A percentile compares a stretch with the other conserved stretches of the same genome.
These are phyloP conservation scores for Bugula neritina DNA, from an alignment of 2,888 invertebrate species.

Conservation along the genomic window DNA sequence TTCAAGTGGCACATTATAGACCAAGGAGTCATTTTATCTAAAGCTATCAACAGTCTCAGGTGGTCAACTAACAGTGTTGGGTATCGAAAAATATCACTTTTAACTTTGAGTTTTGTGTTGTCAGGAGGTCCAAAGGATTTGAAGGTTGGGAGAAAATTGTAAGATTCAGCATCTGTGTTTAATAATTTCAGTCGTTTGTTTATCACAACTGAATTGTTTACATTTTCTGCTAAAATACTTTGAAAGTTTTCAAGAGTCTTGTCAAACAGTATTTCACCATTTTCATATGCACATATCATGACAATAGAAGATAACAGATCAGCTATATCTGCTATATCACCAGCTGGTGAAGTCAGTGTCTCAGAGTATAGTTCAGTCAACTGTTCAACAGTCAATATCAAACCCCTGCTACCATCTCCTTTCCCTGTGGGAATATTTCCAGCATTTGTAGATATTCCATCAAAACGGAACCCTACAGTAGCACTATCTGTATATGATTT, in stretches of 20 bases:
- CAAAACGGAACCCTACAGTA: background rate
- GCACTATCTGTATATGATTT: background rate
- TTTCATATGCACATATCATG: background rate
- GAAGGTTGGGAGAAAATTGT: background rate
- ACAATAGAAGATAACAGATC: background rate
- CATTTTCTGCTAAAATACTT: background rate
- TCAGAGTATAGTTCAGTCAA: background rate
- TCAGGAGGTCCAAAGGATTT: background rate
- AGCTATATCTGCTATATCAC: background rate
- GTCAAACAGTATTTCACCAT: background rate
- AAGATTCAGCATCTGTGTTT: background rate
- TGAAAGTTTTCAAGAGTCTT: background rate
- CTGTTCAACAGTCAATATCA: background rate
- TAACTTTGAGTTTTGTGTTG: background rate
- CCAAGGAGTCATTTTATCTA: background rate
- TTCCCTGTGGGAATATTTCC: background rate
- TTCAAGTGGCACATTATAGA: background rate
- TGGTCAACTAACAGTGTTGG: background rate
- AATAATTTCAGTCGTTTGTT: background rate
- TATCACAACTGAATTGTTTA: background rate
- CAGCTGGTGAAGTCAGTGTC: background rate
- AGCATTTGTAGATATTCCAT: background rate
- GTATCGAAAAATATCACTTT: background rate
- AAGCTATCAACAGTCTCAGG: background rate
- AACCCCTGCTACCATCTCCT: background rate